Conservation (phyloP, 2,888 invertebrate genomes). For the Microplitis manilae region DNA sequence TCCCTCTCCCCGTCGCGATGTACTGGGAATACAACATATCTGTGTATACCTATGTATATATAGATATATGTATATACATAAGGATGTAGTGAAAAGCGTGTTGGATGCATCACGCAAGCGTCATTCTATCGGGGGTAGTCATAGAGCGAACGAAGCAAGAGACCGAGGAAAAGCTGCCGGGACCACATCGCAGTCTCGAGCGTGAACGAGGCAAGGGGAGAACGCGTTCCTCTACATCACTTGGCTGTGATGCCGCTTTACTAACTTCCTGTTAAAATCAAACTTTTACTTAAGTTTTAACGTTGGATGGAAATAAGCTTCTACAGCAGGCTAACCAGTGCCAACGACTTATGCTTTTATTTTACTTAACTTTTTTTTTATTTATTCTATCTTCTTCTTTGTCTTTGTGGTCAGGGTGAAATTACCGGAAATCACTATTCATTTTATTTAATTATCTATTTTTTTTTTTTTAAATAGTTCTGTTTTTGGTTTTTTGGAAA, state of each 20-base stretch:
- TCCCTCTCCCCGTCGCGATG: slow-evolving; percentile 39
- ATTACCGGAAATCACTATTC: background rate
- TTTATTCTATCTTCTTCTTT: background rate
- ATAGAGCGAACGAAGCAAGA: slow-evolving; percentile 5
- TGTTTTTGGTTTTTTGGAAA: too few species aligned
- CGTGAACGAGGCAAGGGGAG: slow-evolving; percentile 4
- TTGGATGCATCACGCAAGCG: slow-evolving; percentile 50
- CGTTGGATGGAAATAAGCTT: slow-evolving; percentile 28
- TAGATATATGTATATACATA: slow-evolving; percentile 8
- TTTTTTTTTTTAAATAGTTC: too few species aligned
- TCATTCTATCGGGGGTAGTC: slow-evolving; percentile 19
- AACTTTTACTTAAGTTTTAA: slow-evolving; percentile 38
- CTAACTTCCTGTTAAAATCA: slow-evolving; percentile 38
- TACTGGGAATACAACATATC: background rate
- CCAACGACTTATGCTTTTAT: background rate
- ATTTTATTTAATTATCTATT: too few species aligned
- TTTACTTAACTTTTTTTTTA: background rate
- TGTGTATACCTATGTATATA: slow-evolving; percentile 3
- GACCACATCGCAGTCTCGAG: slow-evolving; percentile 21
- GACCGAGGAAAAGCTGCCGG: slow-evolving; percentile 30
- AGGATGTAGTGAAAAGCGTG: slow-evolving; percentile 10
- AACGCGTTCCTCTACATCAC: slow-evolving; percentile 9
- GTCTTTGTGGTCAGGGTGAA: background rate
- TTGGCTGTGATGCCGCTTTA: slow-evolving; percentile 31
- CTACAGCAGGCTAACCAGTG: background rate